Base-by-base conservation (phyloP, 2,797 vertebrate species). In the Cyprinodon diabolis region DNA sequence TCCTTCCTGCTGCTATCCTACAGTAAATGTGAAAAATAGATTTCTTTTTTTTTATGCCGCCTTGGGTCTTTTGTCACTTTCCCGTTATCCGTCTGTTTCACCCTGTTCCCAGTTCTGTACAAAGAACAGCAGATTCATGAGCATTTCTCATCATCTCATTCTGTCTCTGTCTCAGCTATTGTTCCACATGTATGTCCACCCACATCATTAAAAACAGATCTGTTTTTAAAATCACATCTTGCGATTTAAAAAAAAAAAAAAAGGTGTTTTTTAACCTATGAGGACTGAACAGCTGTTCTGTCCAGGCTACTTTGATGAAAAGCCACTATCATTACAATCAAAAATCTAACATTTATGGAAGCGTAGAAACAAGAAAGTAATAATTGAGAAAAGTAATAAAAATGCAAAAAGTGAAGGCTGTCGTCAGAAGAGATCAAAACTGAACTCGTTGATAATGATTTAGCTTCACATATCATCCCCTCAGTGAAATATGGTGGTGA, bases 1-100 rank as follows among this genome's bases (percentile, higher is more conserved):
- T 72, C 77, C 30, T 30, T 69, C 76, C 71, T 4, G 67, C 56
- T 12, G 76, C 71, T 68, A 23, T 65, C 4, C 81, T 93, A 92
- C 93, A 84, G 91, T 90, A 94, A 95, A 78, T 71, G 82, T 84
- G 87, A 86, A 87, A 84, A 82, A 80, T 80, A 30, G 30, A 30
- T 30, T 2, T 30, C 77, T 74, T 43, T 84, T 69, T 69, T 1
- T 4, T 67, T 86, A 86, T 79, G 75, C 62, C 71, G 83, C 73
- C 1, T 47, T 6, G 66, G 40, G 75, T 72, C 67, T 67, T 62
- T 79, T 77, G 84, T 90, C 89, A 84, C 89, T 89, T 92, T 89
- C 91, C 91, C 72, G 87, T 84, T 84, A 79, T 63, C 74, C 74
- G 4, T 0, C 49, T 65, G 48, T 0, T 71, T 54, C 2, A 54